Base-by-base conservation (phyloP, 2,888 invertebrate species). In the Tenthredo amoena region DNA sequence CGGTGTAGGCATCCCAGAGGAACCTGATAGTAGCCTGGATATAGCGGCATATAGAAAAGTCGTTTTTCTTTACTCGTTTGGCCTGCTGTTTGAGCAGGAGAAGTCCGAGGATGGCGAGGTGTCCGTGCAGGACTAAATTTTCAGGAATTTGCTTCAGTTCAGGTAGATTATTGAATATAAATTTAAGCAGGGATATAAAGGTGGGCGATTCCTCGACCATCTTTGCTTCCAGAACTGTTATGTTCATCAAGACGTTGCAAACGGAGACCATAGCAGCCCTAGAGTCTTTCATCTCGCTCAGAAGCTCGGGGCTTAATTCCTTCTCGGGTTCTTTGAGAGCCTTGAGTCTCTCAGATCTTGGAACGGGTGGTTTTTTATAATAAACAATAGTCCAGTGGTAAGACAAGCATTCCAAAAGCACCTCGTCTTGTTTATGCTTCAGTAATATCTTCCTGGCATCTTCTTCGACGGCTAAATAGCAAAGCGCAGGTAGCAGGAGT, bases 221-320 rank as follows among this genome's bases (percentile, higher is more conserved):
- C 93, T 97, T 97, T 0, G 97, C 96, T 89, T 98, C 98, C 86
- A 98, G 93, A 0, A 98, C 98, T 18, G 98, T 97, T 2, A 99
- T 95, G 92, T 99, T 99, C 97, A 99, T 98, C 88, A 99, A 96
- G 86, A 98, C 97, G 91, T 98, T 98, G 93, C 98, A 98, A 47
- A 98, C 95, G 88, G 98, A 97, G 87, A 97, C 96, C 95, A 99
- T 97, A 0, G 98, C 98, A 3, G 96, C 95, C 86, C 98, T 95
- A 0, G 98, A 97, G 92, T 97, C 97, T 90, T 96, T 96, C 96
- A 98, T 97, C 88, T 97, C 97, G 90, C 97, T 97, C 86, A 97
- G 92, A 87, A 97, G 94, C 91, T 96, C 95, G 0, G 96, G 96
- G 79, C 97, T 96, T 79, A 97, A 93, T 90, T 97, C 96, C 81